Evolutionary conservation across 53 echinoderm and acorn worm species (phyloP).

Genomic region (Echinometra lucunter): DNA sequence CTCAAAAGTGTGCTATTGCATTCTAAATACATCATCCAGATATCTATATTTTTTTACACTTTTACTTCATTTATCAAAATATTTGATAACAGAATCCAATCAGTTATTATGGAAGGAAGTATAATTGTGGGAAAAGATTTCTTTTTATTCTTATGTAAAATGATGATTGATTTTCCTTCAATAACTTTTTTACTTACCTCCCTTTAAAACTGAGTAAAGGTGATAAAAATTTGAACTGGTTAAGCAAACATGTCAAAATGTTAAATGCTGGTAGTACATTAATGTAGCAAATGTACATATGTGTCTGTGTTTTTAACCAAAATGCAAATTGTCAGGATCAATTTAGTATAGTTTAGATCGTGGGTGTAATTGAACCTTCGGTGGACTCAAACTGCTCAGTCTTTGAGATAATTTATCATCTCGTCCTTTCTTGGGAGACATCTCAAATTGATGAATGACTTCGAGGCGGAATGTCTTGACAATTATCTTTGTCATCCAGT

Average conservation of each 20-base stretch:
- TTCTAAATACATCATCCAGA: not conserved
- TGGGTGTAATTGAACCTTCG: not conserved
- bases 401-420: not conserved
- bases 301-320: not conserved
- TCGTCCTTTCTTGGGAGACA: constrained; percentile 11
- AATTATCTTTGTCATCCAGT: constrained; percentile 28
- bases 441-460: constrained; percentile 25
- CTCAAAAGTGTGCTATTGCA: not conserved
- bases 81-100: too few relatives aligned
- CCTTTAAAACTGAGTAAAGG: too few relatives aligned
- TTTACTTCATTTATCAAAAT: too few relatives aligned
- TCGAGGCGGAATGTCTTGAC: constrained; percentile 37
- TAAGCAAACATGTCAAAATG: not conserved
- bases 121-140: too few relatives aligned
- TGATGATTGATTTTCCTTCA: too few relatives aligned
- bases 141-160: too few relatives aligned
- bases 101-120: too few relatives aligned
- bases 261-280: not conserved
- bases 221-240: too few relatives aligned
- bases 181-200: too few relatives aligned
- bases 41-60: not conserved
- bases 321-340: not conserved
- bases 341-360: not conserved
- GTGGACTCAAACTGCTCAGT: not conserved
- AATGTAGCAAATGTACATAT: not conserved